Evolutionary conservation across 1,140 invertebrate species (phyloP).

Genomic region (Steinernema khuongi): DNA sequence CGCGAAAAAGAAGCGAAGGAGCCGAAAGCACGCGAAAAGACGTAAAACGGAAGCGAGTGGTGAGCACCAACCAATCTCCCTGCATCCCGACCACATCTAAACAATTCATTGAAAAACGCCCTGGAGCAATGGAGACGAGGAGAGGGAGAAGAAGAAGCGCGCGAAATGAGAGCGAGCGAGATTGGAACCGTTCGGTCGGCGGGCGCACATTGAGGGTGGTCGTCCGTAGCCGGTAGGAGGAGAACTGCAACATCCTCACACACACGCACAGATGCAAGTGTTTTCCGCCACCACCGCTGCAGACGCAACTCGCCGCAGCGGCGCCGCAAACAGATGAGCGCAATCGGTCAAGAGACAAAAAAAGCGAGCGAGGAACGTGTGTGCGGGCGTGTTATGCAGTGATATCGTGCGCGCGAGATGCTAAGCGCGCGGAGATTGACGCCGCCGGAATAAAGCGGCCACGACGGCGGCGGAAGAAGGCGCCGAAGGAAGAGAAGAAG

Average conservation of each 20-base stretch:
- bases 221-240: neutral
- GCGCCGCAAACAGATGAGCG: conserved; percentile 8
- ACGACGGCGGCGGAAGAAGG: no score
- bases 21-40: neutral
- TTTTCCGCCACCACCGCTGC: neutral
- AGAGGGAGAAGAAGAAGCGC: neutral
- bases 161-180: neutral
- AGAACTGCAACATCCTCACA: neutral
- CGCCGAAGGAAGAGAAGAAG: no score
- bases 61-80: neutral
- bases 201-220: neutral
- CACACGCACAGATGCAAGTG: neutral
- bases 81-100: neutral
- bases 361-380: neutral
- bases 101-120: conserved; percentile 9
- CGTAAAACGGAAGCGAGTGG: neutral
- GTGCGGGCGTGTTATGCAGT: neutral
- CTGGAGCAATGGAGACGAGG: neutral
- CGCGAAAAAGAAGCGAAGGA: neutral
- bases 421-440: no score
- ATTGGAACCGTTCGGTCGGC: neutral
- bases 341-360: neutral
- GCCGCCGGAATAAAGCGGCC: no score
- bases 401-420: neutral
- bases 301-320: neutral